These are phyloP conservation scores for Odontocerum albicorne DNA, from an alignment of 2,888 invertebrate species.

Conservation along the genomic window DNA sequence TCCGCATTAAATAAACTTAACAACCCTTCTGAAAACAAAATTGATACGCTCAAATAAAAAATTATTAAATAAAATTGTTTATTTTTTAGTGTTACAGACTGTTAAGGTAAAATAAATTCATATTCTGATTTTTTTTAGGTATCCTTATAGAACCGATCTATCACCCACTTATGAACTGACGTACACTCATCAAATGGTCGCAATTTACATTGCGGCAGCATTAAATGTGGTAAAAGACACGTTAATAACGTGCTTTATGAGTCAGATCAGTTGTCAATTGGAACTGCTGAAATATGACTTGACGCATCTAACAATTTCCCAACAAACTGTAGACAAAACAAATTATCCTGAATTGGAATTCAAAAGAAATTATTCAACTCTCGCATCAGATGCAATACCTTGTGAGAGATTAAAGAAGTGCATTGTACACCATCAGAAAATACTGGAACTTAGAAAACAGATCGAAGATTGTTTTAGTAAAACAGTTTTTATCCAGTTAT, in stretches of 20 bases:
- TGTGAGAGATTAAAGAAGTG: conserved; percentile 10
- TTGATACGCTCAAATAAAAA: too few species aligned
- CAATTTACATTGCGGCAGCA: conserved; percentile 49
- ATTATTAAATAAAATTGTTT: too few species aligned
- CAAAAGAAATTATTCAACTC: background rate
- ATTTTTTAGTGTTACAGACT: too few species aligned
- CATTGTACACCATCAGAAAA: conserved; percentile 26
- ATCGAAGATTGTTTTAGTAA: conserved; percentile 37
- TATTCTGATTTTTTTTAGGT: conserved; percentile 42
- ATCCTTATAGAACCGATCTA: conserved; percentile 49
- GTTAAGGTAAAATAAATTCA: background rate
- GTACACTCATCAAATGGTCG: conserved; percentile 52
- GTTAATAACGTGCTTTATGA: conserved; percentile 50
- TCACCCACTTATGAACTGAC: conserved; percentile 51
- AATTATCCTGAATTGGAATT: background rate
- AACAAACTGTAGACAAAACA: background rate
- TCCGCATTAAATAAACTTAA: too few species aligned
- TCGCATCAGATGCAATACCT: conserved; percentile 1
- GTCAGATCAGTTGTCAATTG: conserved; percentile 52
- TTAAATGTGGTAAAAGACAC: conserved; percentile 57
- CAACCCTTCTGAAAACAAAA: too few species aligned
- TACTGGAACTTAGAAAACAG: conserved; percentile 14
- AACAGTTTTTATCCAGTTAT: conserved; percentile 47
- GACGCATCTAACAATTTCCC: conserved; percentile 33
- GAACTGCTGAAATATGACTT: conserved; percentile 49